Evolutionary conservation across 2,797 vertebrate species (phyloP).

Genomic region (Erethizon dorsatum): DNA sequence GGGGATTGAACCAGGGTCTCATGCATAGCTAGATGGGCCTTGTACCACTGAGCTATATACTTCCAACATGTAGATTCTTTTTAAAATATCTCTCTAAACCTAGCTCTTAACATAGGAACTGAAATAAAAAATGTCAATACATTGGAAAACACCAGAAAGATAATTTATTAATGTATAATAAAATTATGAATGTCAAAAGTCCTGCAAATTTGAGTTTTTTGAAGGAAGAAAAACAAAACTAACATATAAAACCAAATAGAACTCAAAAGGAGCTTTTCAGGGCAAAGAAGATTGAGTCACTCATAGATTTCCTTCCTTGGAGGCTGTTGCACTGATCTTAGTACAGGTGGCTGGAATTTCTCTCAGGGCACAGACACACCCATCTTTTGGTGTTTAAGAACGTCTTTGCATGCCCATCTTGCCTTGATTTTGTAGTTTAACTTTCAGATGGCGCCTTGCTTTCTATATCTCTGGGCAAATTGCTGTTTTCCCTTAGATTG

Average conservation of each 20-base stretch:
- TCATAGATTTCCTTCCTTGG: background rate
- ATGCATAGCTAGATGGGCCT: background rate
- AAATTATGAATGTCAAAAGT: background rate
- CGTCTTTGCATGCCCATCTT: background rate
- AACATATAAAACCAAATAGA: background rate
- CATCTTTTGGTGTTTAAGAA: background rate
- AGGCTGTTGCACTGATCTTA: background rate
- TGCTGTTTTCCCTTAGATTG: background rate
- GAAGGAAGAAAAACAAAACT: background rate
- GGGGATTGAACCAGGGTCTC: background rate
- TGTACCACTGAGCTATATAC: background rate
- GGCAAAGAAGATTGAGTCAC: background rate
- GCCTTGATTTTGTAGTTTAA: constrained; percentile 22
- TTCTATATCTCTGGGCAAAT: background rate
- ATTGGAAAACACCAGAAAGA: background rate
- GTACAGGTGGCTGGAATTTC: background rate
- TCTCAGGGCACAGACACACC: background rate
- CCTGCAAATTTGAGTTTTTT: background rate
- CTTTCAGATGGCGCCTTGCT: background rate
- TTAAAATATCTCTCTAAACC: background rate
- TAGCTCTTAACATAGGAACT: background rate
- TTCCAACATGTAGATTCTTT: background rate
- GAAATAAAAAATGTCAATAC: background rate
- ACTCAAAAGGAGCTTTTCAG: background rate
- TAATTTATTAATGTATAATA: constrained; percentile 4